These are phyloP conservation scores for Danionella dracula DNA, from an alignment of 2,797 vertebrate species.

Conservation along the genomic window DNA sequence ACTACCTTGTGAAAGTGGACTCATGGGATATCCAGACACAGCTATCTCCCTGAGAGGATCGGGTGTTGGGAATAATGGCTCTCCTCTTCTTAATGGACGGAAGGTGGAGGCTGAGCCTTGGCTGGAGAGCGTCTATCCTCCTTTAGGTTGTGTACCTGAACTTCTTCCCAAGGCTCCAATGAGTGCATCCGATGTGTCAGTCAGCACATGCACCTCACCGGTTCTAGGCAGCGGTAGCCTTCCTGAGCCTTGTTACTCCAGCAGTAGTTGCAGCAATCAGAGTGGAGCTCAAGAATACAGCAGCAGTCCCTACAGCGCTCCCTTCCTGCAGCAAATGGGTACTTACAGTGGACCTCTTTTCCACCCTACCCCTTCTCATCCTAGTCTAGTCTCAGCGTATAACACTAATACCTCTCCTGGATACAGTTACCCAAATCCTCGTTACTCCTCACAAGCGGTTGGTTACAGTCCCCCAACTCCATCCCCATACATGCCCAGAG, in stretches of 20 bases:
- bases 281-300: conserved; percentile 86
- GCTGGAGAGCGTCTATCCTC: conserved; percentile 88
- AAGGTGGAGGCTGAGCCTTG: conserved; percentile 90
- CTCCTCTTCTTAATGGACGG: conserved; percentile 81
- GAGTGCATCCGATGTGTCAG: conserved; percentile 79
- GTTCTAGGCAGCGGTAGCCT: conserved; percentile 86
- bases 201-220: conserved; percentile 90
- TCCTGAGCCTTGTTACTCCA: conserved; percentile 90
- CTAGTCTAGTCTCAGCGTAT: conserved; percentile 85
- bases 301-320: conserved; percentile 82
- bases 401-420: conserved; percentile 84
- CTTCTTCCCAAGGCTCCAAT: conserved; percentile 70
- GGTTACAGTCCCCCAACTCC: conserved; percentile 91
- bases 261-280: conserved; percentile 90
- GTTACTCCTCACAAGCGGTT: conserved; percentile 85
- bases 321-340: conserved; percentile 82
- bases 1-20: conserved; percentile 78
- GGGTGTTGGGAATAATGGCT: conserved; percentile 62
- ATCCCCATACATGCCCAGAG: conserved; percentile 87
- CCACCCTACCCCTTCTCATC: conserved; percentile 69
- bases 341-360: conserved; percentile 85
- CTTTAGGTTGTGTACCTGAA: conserved; percentile 86
- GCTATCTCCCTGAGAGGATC: conserved; percentile 44
- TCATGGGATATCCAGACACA: conserved; percentile 67
- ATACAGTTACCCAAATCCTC: conserved; percentile 89